Conservation (phyloP, 92 coral and sea anemone genomes). For the Palythoa heliodiscus region DNA sequence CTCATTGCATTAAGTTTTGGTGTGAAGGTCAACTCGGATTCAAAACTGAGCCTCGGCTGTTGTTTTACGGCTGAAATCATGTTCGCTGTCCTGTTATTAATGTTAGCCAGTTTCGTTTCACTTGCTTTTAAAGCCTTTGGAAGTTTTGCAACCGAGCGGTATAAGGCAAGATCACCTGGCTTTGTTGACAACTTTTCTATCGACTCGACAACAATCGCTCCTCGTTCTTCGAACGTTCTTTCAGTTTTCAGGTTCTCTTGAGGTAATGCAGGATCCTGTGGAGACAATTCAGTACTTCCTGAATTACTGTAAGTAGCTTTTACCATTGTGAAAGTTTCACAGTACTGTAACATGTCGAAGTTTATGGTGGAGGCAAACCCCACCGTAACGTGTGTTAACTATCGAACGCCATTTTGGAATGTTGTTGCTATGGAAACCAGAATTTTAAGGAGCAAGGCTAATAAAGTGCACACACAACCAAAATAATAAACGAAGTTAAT, state of each 20-base stretch:
- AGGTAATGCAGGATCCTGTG: conserved; percentile 58
- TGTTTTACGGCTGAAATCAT: conserved; percentile 72
- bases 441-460: background rate
- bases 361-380: conserved; percentile 36
- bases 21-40: conserved; percentile 92
- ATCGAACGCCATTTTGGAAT: conserved; percentile 89
- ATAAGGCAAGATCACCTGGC: conserved; percentile 72
- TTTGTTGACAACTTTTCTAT: conserved; percentile 62
- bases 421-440: conserved; percentile 67
- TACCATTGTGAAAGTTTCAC: conserved; percentile 86
- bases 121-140: conserved; percentile 32
- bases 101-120: conserved; percentile 64
- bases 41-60: conserved; percentile 70
- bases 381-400: conserved; percentile 39
- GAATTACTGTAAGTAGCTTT: conserved; percentile 67
- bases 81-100: conserved; percentile 58
- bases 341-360: conserved; percentile 92
- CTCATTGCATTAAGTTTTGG: conserved; percentile 91
- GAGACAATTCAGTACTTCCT: conserved; percentile 54
- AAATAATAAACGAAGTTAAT: background rate
- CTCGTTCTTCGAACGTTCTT: conserved; percentile 46
- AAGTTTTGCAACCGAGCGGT: conserved; percentile 57
- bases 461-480: background rate
- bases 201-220: conserved; percentile 59
- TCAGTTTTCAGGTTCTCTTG: conserved; percentile 36